Evolutionary conservation across 2,113 vertebrate species (phyloP).

Genomic region (Cephalopterus ornatus): DNA sequence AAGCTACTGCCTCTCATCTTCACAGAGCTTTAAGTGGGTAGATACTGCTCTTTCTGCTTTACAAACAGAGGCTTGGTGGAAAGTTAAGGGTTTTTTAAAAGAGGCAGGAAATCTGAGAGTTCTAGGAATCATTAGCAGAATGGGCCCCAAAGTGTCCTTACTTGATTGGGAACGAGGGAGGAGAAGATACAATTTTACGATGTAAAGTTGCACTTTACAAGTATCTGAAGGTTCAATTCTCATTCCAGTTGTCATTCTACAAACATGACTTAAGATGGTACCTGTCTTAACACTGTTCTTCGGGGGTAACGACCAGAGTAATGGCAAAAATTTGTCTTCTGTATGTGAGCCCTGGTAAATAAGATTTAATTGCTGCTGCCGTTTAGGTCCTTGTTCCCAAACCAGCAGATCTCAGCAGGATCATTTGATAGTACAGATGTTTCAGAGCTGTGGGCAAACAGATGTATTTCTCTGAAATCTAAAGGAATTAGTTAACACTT

Average conservation of each 20-base stretch:
- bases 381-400: background rate
- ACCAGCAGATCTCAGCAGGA: background rate
- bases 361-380: background rate
- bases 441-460: background rate
- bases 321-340: background rate
- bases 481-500: background rate
- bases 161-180: fast-evolving
- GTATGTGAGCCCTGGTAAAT: background rate
- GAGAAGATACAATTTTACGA: background rate
- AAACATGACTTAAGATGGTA: background rate
- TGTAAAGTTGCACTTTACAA: background rate
- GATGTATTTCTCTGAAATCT: background rate
- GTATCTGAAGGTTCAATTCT: background rate
- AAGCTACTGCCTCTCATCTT: background rate
- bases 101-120: background rate
- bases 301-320: background rate
- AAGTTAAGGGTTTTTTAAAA: background rate
- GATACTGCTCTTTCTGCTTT: background rate
- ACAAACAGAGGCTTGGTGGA: background rate
- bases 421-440: background rate
- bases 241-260: background rate
- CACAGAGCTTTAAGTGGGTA: background rate
- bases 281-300: background rate
- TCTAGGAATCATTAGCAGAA: background rate
- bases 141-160: background rate